Conservation (phyloP, 2,888 invertebrate species). For the Ormyrus rosae region DNA sequence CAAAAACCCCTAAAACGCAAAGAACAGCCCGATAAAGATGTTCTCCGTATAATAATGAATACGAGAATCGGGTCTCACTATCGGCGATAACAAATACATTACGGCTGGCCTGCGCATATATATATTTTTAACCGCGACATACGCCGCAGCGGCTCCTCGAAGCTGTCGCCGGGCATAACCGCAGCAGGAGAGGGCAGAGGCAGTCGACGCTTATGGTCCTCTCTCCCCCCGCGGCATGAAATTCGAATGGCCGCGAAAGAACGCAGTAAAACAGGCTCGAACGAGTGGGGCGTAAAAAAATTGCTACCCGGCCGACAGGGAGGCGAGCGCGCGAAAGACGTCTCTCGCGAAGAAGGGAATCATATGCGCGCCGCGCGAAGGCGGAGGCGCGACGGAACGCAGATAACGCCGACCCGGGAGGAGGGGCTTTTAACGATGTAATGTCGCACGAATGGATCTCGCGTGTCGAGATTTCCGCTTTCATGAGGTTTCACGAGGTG, state of each 20-base stretch:
- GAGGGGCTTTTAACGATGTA: no score
- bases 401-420: no score
- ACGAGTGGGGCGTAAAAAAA: slow-evolving; percentile 9
- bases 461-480: no score
- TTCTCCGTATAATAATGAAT: slow-evolving; percentile 32
- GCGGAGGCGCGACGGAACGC: not conserved
- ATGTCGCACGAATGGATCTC: no score
- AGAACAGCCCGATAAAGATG: not conserved
- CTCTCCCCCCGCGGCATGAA: not conserved
- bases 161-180: no score
- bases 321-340: not conserved
- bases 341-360: not conserved
- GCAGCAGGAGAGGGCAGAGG: no score
- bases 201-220: not conserved
- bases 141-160: not conserved
- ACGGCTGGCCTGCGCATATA: not conserved
- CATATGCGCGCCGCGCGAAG: not conserved
- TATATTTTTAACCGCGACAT: not conserved
- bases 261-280: not conserved
- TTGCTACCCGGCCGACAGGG: not conserved
- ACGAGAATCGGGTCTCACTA: slow-evolving; percentile 28
- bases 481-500: no score
- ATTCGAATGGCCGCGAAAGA: not conserved
- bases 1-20: slow-evolving; percentile 23
- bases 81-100: slow-evolving; percentile 36